These are phyloP conservation scores for Chelonus insularis DNA, from an alignment of 1,140 invertebrate species.

Conservation along the genomic window DNA sequence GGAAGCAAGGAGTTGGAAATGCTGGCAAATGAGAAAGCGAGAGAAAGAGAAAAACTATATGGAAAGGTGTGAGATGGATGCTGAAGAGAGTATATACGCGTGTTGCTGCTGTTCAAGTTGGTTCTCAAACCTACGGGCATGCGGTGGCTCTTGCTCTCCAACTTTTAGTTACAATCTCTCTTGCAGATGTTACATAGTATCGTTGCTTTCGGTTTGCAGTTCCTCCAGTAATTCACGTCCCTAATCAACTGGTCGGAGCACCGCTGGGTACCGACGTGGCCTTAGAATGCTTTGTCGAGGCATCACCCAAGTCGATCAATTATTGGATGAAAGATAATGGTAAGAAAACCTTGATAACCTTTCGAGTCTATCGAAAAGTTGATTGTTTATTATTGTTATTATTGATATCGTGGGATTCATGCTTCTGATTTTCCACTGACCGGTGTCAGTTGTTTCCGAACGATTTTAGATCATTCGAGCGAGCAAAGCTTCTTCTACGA, in stretches of 20 bases:
- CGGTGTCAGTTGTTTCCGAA: constrained; percentile 3
- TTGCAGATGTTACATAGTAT: constrained; percentile 35
- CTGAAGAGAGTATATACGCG: not conserved
- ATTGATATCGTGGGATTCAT: not conserved
- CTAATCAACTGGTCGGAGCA: constrained; percentile 85
- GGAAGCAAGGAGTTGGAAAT: not conserved
- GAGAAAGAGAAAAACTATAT: not conserved
- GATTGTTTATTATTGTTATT: not conserved
- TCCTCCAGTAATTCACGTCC: constrained; percentile 84
- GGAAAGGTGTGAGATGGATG: too few species aligned
- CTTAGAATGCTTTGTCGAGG: constrained; percentile 87
- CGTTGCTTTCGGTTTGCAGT: constrained; percentile 64
- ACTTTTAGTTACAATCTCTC: constrained; percentile 16
- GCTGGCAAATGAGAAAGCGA: not conserved
- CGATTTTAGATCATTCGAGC: constrained; percentile 8
- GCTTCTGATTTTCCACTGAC: not conserved
- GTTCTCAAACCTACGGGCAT: not conserved
- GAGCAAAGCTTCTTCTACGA: constrained; percentile 12
- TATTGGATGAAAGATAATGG: constrained; percentile 83
- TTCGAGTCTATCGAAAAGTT: not conserved
- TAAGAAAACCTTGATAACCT: constrained; percentile 56
- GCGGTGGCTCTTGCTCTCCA: not conserved
- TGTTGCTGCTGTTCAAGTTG: not conserved
- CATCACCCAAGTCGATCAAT: constrained; percentile 85
- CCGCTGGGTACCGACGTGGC: constrained; percentile 84